phyloP scores from a whole-genome alignment of 2,797 vertebrate species.

The Limosa lapponica region DNA sequence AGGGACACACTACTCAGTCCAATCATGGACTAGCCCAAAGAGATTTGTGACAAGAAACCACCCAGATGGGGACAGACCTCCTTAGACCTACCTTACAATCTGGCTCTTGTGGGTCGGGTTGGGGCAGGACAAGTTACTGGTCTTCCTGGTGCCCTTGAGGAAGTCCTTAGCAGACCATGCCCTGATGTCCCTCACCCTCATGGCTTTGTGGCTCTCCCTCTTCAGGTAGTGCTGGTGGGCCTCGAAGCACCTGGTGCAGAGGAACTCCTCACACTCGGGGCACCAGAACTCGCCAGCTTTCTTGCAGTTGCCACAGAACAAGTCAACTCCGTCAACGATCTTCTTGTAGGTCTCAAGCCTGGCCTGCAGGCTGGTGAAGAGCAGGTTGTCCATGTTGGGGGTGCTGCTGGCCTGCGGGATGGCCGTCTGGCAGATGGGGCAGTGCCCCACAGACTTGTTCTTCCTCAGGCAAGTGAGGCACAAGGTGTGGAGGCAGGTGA shows the following conservation, averaged over 20 bases:
- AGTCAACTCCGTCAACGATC: background rate
- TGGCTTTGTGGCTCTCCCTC: slow-evolving; percentile 27
- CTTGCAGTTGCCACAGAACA: slow-evolving; percentile 49
- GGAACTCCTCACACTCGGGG: slow-evolving; percentile 48
- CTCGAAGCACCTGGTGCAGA: slow-evolving; percentile 54
- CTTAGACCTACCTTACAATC: slow-evolving; percentile 49
- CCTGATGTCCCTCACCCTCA: slow-evolving; percentile 33
- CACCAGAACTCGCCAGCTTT: slow-evolving; percentile 52
- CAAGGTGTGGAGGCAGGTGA: slow-evolving; percentile 74
- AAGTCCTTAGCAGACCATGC: slow-evolving; percentile 39
- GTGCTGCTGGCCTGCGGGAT: accelerated
- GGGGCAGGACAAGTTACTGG: slow-evolving; percentile 56
- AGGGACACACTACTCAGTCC: background rate
- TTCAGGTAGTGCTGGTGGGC: slow-evolving; percentile 69
- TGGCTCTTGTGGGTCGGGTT: slow-evolving; percentile 22
- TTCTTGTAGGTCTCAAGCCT: slow-evolving; percentile 55
- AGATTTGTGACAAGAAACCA: background rate
- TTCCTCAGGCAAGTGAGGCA: slow-evolving; percentile 58
- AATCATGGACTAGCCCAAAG: background rate
- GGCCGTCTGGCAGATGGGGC: slow-evolving; percentile 28
- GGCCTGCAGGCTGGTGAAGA: slow-evolving; percentile 68
- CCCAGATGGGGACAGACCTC: background rate
- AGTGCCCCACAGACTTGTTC: background rate
- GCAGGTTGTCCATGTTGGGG: slow-evolving; percentile 46
- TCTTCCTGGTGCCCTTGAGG: background rate